Evolutionary conservation across 1,140 invertebrate species (phyloP).

Genomic region (Portunus trituberculatus): DNA sequence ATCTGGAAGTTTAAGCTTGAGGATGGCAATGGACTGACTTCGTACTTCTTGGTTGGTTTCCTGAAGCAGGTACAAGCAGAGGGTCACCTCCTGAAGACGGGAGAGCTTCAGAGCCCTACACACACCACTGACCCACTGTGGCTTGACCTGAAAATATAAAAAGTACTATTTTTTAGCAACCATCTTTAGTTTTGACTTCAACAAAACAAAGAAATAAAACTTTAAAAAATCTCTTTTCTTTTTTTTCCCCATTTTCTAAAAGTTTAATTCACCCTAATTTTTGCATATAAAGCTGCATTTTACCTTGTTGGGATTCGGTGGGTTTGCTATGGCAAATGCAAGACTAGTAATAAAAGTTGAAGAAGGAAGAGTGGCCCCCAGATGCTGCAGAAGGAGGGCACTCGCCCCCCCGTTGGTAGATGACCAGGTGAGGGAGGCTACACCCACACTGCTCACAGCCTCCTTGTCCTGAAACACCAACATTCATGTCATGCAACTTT

Average conservation of each 20-base stretch:
- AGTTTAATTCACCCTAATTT: too few relatives aligned
- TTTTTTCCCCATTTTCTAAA: too few relatives aligned
- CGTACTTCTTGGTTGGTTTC: constrained; percentile 89
- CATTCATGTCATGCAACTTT: not conserved
- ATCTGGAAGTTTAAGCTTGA: constrained; percentile 91
- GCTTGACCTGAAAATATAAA: constrained; percentile 68
- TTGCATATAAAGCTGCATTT: not conserved
- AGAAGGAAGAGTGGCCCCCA: constrained; percentile 60
- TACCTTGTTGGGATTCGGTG: constrained; percentile 63
- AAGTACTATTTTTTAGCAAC: not conserved
- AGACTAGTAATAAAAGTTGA: constrained; percentile 57
- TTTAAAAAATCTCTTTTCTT: too few relatives aligned
- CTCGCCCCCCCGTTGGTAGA: constrained; percentile 45
- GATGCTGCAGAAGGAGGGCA: constrained; percentile 64
- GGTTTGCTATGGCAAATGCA: constrained; percentile 64
- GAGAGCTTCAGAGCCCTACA: constrained; percentile 91
- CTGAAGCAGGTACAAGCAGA: constrained; percentile 90
- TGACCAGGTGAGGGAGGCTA: constrained; percentile 60
- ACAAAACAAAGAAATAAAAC: too few relatives aligned
- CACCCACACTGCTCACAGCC: constrained; percentile 15
- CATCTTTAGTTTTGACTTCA: too few relatives aligned
- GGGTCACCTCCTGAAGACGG: constrained; percentile 92
- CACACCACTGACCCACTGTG: constrained; percentile 80
- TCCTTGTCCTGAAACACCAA: constrained; percentile 61
- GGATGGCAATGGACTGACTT: constrained; percentile 87